Conservation (phyloP, 2,797 vertebrate genomes). For the Mareca strepera region DNA sequence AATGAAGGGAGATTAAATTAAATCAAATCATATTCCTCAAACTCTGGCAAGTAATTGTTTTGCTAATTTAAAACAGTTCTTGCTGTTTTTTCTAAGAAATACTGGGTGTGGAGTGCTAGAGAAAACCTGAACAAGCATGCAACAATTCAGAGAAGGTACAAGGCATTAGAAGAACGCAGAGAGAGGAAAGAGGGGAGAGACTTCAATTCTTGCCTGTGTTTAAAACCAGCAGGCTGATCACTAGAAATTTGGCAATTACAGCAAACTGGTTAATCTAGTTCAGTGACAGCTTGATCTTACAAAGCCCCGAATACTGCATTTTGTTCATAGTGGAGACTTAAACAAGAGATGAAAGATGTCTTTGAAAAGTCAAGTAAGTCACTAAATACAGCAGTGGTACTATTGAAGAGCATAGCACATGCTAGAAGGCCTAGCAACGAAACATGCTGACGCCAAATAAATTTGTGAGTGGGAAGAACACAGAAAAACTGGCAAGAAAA, state of each 20-base stretch:
- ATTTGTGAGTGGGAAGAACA: not conserved
- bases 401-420: not conserved
- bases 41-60: not conserved
- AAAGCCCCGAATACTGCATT: not conserved
- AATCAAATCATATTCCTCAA: not conserved
- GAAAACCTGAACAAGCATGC: not conserved
- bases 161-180: not conserved
- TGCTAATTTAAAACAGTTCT: not conserved
- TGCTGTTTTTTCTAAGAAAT: not conserved
- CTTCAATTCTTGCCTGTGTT: not conserved
- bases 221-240: not conserved
- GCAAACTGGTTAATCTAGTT: not conserved
- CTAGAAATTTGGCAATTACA: not conserved
- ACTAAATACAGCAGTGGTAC: not conserved
- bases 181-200: too few species aligned
- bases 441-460: not conserved
- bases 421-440: not conserved
- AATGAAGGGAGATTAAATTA: not conserved
- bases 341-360: not conserved
- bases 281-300: not conserved
- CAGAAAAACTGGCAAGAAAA: not conserved
- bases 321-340: not conserved
- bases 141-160: not conserved
- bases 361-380: not conserved
- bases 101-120: not conserved